Base-by-base conservation (phyloP, 2,797 vertebrate genomes). In the Calcarius lapponicus region DNA sequence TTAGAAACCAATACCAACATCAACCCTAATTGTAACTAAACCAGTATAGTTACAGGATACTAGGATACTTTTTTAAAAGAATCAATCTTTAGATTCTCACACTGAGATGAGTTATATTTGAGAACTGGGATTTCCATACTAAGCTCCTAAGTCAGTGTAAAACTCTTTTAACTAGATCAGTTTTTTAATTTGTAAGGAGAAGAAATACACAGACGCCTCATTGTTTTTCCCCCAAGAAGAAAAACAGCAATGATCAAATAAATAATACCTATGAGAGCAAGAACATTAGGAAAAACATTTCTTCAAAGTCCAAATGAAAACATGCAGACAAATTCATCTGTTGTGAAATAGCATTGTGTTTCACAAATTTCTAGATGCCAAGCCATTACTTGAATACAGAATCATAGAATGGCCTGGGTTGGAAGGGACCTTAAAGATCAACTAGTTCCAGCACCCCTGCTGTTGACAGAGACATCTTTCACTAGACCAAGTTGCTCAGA, bases 11-110 rank as follows among this genome's bases (percentile, higher is more conserved):
- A 75, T 72, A 61, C 7, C 7, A 62, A 7, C 16, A 80, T 53
- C 60, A 56, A 50, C 11, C 17, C 22, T 80, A 93, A 78, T 9
- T 58, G 43, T 17, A 91, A 91, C 24, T 56, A 60, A 42, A 53
- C 6, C 34, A 80, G n/a, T n/a, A n/a, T n/a, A n/a, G n/a, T n/a
- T n/a, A n/a, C n/a, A n/a, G n/a, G n/a, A n/a, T n/a, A n/a, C n/a
- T 86, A 51, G 10, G 84, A 76, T 45, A 78, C 56, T 29, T 72
- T 71, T 90, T 34, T 17, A 42, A 78, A 36, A 58, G 24, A 21
- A 92, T n/a, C 4, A 17, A 7, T 86, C 32, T 95, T 92, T 71
- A 67, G 25, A 93, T 83, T 96, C 21, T 96, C 69, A 93, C 58
- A 79, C 14, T 58, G n/a, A 42, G 25, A 66, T 65, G 9, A 8